phyloP scores from a whole-genome alignment of 2,888 invertebrate species.

The Sphecodes monilicornis region DNA sequence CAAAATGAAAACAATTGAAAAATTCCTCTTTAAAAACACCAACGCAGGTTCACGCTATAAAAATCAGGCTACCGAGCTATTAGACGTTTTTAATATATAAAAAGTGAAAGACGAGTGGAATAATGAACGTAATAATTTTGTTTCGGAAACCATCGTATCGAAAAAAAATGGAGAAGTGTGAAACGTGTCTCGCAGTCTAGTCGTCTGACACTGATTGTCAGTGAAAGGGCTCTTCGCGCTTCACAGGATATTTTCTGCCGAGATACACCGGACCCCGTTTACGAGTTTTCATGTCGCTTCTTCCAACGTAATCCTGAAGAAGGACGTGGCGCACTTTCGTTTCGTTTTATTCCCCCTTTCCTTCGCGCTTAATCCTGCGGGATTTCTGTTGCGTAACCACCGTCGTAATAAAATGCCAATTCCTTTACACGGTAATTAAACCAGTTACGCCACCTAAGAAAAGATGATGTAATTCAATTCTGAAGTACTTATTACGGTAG shows the following conservation, averaged over 20 bases:
- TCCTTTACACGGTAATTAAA: neutral
- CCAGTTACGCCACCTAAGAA: neutral
- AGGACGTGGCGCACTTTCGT: neutral
- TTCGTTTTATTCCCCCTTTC: neutral
- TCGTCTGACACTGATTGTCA: neutral
- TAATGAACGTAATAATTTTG: neutral
- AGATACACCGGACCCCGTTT: neutral
- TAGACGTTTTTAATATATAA: neutral
- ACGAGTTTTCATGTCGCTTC: neutral
- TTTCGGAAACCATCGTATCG: no score
- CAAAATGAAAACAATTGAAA: no score
- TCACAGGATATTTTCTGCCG: neutral
- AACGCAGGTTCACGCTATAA: no score
- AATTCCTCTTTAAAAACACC: no score
- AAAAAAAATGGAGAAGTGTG: neutral
- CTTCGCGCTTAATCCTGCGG: neutral
- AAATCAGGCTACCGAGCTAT: no score
- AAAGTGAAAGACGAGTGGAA: neutral
- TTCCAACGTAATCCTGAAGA: neutral
- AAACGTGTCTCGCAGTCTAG: neutral
- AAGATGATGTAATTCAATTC: neutral
- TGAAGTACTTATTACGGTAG: neutral
- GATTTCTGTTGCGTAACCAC: neutral
- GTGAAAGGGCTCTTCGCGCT: slow-evolving; percentile 2
- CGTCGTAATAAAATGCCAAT: neutral